Conservation (phyloP, 2,888 invertebrate genomes). For the Camponotus fellah region DNA sequence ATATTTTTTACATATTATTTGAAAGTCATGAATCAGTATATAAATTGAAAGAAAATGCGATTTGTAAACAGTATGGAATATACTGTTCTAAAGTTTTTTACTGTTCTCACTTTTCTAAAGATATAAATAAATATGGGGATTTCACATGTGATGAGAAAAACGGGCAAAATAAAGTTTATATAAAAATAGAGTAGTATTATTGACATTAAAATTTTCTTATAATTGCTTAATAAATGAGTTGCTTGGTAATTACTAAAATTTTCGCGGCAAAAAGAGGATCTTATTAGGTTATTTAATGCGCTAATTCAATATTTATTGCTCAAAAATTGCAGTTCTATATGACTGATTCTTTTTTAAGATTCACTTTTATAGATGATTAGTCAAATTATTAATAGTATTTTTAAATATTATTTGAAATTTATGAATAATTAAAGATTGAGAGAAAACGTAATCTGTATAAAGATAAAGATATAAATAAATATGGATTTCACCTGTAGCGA, state of each 20-base stretch:
- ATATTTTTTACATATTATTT: neutral
- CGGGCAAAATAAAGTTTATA: neutral
- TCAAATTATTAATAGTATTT: neutral
- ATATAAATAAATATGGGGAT: neutral
- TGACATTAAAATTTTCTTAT: too few species aligned
- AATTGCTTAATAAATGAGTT: too few species aligned
- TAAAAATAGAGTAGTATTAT: neutral
- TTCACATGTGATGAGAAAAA: neutral
- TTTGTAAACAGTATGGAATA: neutral
- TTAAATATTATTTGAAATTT: neutral
- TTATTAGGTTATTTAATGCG: neutral
- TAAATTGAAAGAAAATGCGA: neutral
- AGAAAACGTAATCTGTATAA: neutral
- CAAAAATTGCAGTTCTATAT: constrained; percentile 28
- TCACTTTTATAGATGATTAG: neutral
- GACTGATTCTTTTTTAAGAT: neutral
- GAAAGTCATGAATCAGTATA: neutral
- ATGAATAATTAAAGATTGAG: neutral
- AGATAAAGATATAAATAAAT: too few species aligned
- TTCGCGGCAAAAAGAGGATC: too few species aligned
- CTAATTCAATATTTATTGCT: constrained; percentile 39
- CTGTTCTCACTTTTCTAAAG: too few species aligned
- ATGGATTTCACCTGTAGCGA: too few species aligned
- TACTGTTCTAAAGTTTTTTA: neutral
- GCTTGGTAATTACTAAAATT: too few species aligned